phyloP scores from a whole-genome alignment of 2,888 invertebrate species.

The Nineta flava region DNA sequence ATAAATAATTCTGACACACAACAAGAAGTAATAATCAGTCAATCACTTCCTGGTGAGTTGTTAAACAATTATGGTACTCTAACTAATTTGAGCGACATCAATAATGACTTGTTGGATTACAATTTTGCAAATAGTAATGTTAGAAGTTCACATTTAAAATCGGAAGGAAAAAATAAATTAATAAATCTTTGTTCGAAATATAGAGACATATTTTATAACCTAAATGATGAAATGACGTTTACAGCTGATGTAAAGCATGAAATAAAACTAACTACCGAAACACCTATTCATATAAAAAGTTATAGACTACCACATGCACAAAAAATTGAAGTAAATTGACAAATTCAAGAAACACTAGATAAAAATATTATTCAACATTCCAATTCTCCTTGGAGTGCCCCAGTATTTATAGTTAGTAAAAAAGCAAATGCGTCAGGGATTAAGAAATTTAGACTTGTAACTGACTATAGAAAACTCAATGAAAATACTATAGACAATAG shows the following conservation, averaged over 20 bases:
- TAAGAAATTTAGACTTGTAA: slow-evolving; percentile 13
- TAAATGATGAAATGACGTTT: neutral
- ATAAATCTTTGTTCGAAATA: no score
- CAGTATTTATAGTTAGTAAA: slow-evolving; percentile 16
- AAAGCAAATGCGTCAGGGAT: slow-evolving; percentile 13
- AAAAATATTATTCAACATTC: slow-evolving; percentile 13
- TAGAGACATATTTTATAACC: no score
- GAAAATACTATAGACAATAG: slow-evolving; percentile 13
- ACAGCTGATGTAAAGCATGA: neutral
- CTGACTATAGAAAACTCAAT: slow-evolving; percentile 15
- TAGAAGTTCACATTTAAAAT: no score
- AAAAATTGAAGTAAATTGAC: slow-evolving; percentile 14
- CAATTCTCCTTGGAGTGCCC: slow-evolving; percentile 13
- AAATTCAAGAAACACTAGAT: slow-evolving; percentile 14
- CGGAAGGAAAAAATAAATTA: no score
- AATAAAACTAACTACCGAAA: neutral
- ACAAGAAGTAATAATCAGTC: no score
- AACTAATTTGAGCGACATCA: no score
- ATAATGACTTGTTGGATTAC: no score
- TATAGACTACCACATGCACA: slow-evolving; percentile 14
- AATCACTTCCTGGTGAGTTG: no score
- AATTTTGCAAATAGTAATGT: no score
- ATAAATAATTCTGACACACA: no score
- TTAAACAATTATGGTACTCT: no score
- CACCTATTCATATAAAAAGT: neutral